Base-by-base conservation (phyloP, 2,888 invertebrate genomes). In the Notocelia uddmanniana region DNA sequence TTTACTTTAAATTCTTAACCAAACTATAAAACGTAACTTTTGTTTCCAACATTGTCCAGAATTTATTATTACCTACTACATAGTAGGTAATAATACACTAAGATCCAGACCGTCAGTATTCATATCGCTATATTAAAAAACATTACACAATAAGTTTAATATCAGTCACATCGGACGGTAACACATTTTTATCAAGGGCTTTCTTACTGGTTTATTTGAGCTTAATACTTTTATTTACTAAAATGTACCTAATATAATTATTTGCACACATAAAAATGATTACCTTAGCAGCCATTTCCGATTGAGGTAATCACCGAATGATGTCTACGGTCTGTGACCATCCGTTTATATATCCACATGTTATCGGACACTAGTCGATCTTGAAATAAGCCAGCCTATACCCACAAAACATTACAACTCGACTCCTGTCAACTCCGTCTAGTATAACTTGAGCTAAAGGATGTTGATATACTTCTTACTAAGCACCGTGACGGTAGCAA, bases 281-380 rank as follows among this genome's bases (percentile, higher is more conserved):
- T 80, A 90, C 90, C 89, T 89, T 90, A 80, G 88, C 85, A 81
- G 88, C 87, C 90, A 90, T 90, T 85, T 80, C 78, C 80, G 80
- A 79, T 80, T 82, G 79, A 77, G 78, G 79, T 79, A 81, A 79
- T 84, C 78, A 85, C 83, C 74, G 81, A 90, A 85, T 89, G 88
- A 86, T 85, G 78, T 76, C 59, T 72, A 73, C 48, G 71, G 73
- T 69, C 59, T 55, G 74, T 57, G 68, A 8, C 70, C 74, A 71
- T 72, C 74, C 69, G 79, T 78, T 88, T 89, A 81, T 89, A 89
- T 87, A 89, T 52, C 62, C 31, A 19, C 9, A 52, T 23, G 45
- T 48, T 21, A 63, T 67, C 79, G 79, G 80, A 78, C 81, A 84
- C 82, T 80, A 45, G 82, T 75, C 78, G 80, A 78, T 78, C 85